Evolutionary conservation across 2,888 invertebrate genomes (phyloP).

Genomic region (Hydropsyche betteni): DNA sequence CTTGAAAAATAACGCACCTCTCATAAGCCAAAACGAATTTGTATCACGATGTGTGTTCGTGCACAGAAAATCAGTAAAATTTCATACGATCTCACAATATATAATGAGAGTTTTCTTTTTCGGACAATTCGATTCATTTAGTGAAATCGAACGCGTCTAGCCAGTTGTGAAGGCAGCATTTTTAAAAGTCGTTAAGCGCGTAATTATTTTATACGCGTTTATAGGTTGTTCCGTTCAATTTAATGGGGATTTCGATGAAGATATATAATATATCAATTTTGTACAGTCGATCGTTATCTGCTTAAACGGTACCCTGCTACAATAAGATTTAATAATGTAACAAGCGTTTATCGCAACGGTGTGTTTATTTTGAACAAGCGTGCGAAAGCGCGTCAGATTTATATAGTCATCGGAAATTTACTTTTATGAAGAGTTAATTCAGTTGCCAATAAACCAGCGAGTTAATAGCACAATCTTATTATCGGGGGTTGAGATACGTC

Average conservation of each 20-base stretch:
- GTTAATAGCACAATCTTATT: conserved; percentile 5
- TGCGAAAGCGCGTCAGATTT: too few relatives aligned
- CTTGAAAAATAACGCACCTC: conserved; percentile 17
- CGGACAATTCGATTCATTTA: not conserved
- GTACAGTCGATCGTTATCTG: conserved; percentile 15
- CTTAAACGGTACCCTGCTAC: not conserved
- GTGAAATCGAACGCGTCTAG: not conserved
- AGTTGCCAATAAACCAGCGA: not conserved
- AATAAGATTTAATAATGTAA: conserved; percentile 2
- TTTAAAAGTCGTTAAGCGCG: conserved; percentile 38
- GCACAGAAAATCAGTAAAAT: not conserved
- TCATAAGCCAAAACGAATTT: not conserved
- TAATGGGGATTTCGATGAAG: conserved; percentile 23
- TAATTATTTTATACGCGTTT: conserved; percentile 23
- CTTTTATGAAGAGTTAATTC: not conserved
- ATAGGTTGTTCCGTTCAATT: conserved; percentile 12
- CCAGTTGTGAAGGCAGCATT: conserved; percentile 12
- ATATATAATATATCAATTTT: conserved; percentile 25
- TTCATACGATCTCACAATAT: not conserved
- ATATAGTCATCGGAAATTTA: not conserved
- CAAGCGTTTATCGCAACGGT: not conserved
- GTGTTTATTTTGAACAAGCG: not conserved
- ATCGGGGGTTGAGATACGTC: conserved; percentile 1
- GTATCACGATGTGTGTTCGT: not conserved
- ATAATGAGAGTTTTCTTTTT: not conserved